Evolutionary conservation across 2,888 invertebrate genomes (phyloP).

Genomic region (Neoitamus cyanurus): DNA sequence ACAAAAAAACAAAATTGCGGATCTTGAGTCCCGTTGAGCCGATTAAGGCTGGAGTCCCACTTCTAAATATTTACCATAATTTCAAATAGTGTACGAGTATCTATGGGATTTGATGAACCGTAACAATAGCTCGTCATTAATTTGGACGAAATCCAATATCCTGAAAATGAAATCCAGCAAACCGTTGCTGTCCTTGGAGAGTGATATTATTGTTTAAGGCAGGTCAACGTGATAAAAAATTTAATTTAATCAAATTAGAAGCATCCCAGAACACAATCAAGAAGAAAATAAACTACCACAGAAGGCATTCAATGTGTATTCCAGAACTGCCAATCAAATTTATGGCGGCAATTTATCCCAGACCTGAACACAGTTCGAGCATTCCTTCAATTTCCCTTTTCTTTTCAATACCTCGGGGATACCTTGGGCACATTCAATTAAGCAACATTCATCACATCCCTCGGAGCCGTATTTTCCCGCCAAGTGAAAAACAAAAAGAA

Average conservation of each 20-base stretch:
- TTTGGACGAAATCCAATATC: neutral
- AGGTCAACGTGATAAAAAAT: neutral
- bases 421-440: neutral
- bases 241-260: constrained; percentile 1
- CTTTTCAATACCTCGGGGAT: neutral
- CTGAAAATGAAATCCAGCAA: neutral
- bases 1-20: too few species aligned
- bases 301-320: neutral
- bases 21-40: too few species aligned
- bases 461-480: neutral
- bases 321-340: constrained; percentile 14
- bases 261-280: neutral
- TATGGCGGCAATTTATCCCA: neutral
- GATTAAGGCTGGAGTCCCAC: too few species aligned
- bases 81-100: too few species aligned
- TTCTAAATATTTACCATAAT: too few species aligned
- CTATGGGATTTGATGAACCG: too few species aligned
- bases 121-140: neutral
- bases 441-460: constrained; percentile 23
- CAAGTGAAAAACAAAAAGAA: constrained; percentile 1
- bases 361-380: neutral
- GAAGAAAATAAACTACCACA: neutral
- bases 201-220: neutral
- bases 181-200: neutral
- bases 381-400: constrained; percentile 9